These are phyloP conservation scores for Pomatorhinus ruficollis DNA, from an alignment of 2,113 vertebrate species.

Conservation along the genomic window DNA sequence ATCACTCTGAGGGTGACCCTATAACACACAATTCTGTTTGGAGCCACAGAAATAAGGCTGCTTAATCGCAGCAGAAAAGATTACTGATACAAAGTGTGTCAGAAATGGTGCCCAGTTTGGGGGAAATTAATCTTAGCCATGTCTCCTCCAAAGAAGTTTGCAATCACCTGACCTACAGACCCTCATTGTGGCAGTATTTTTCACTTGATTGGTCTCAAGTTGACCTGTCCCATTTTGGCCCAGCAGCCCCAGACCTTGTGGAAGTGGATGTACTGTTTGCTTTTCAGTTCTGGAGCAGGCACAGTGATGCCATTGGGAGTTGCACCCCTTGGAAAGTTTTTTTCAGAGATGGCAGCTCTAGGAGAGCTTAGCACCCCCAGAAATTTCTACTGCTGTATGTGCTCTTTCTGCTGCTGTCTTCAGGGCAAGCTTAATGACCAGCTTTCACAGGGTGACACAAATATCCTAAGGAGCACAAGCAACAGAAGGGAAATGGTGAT, in stretches of 20 bases:
- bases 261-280: background rate
- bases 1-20: background rate
- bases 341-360: background rate
- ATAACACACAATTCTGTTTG: background rate
- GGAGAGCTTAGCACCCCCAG: background rate
- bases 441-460: background rate
- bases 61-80: background rate
- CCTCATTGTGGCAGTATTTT: background rate
- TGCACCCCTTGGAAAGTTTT: background rate
- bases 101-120: background rate
- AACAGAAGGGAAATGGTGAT: background rate
- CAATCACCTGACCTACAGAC: background rate
- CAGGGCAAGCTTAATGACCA: background rate
- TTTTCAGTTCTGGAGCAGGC: background rate
- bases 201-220: background rate
- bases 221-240: background rate
- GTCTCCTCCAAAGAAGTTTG: background rate
- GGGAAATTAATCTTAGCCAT: background rate
- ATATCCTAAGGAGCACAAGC: background rate
- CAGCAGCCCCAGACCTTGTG: background rate
- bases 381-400: background rate
- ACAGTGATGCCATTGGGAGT: accelerated
- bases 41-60: background rate
- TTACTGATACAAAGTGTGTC: background rate
- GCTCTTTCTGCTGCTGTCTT: background rate